phyloP scores from a whole-genome alignment of 2,113 vertebrate species.

The Mystacornis crossleyi region DNA sequence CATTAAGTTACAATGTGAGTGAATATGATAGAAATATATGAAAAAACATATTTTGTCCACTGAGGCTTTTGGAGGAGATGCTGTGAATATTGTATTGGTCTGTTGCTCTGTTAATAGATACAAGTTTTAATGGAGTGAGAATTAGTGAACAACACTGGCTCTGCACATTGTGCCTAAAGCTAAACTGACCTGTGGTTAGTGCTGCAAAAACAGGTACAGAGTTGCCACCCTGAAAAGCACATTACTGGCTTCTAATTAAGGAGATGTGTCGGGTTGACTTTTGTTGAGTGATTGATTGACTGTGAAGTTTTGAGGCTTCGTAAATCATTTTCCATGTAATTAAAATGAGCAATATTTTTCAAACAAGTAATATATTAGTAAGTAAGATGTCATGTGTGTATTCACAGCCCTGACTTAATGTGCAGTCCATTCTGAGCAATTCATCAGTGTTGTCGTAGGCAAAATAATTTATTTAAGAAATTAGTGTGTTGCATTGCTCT shows the following conservation, averaged over 20 bases:
- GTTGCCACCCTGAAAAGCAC: neutral
- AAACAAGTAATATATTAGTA: neutral
- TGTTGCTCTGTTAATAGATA: neutral
- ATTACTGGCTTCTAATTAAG: neutral
- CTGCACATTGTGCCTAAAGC: neutral
- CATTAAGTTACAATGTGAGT: neutral
- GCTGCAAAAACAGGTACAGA: neutral
- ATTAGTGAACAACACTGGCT: neutral
- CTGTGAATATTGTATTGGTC: neutral
- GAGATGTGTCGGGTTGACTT: neutral
- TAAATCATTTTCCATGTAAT: neutral
- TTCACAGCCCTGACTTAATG: neutral
- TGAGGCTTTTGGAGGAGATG: neutral
- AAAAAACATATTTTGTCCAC: neutral
- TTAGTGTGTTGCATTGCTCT: neutral
- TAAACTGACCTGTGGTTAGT: neutral
- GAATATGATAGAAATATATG: neutral
- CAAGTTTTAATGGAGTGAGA: neutral
- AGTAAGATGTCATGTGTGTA: neutral
- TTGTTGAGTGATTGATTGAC: neutral
- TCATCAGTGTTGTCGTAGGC: neutral
- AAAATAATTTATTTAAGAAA: neutral
- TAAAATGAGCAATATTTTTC: neutral
- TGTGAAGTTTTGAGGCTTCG: neutral
- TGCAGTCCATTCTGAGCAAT: neutral